phyloP scores from a whole-genome alignment of 2,113 vertebrate genomes.

The Anolis sagrei region DNA sequence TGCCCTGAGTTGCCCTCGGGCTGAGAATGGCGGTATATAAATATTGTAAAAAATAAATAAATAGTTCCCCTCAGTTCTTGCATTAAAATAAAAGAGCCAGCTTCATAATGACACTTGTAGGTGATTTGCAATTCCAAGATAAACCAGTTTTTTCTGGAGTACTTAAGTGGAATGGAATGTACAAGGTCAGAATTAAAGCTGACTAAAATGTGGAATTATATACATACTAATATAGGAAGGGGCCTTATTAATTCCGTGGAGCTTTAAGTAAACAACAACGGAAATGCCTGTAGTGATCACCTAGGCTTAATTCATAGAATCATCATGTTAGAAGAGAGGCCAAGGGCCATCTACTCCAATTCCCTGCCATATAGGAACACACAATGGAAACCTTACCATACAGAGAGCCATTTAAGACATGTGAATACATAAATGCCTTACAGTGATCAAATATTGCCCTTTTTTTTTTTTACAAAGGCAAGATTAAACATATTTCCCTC shows the following conservation, averaged over 20 bases:
- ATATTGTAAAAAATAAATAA: neutral
- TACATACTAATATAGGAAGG: neutral
- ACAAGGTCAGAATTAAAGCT: neutral
- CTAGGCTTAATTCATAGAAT: neutral
- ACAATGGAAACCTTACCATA: too few relatives aligned
- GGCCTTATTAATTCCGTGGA: neutral
- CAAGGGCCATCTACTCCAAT: too few relatives aligned
- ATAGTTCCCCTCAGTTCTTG: neutral
- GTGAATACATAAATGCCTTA: too few relatives aligned
- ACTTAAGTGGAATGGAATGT: neutral
- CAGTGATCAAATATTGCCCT: too few relatives aligned
- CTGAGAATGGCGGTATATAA: too few relatives aligned
- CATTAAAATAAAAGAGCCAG: neutral
- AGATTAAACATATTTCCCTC: too few relatives aligned
- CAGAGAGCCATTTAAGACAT: too few relatives aligned
- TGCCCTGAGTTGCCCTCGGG: too few relatives aligned
- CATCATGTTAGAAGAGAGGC: too few relatives aligned
- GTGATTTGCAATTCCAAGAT: neutral
- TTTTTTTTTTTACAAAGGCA: too few relatives aligned
- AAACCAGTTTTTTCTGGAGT: neutral
- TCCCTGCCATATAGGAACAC: too few relatives aligned
- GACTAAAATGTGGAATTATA: neutral
- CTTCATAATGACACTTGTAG: neutral
- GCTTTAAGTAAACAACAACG: neutral
- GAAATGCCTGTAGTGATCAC: neutral